phyloP scores from a whole-genome alignment of 2,797 vertebrate genomes.

The Lithobates sylvaticus region DNA sequence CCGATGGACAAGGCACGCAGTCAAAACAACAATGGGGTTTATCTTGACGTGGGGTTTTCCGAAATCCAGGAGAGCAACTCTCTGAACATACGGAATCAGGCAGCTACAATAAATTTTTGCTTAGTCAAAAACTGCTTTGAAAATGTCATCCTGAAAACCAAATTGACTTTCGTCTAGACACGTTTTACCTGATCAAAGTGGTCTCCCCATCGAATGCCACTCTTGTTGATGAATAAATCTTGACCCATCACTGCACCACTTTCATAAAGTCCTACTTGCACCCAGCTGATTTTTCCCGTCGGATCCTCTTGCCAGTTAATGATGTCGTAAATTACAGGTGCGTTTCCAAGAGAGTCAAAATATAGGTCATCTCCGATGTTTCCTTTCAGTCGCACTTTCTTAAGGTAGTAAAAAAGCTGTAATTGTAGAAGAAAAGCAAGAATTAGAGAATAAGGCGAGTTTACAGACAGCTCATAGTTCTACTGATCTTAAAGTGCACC shows the following conservation, averaged over 20 bases:
- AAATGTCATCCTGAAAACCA: neutral
- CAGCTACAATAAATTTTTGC: conserved; percentile 61
- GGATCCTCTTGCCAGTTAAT: conserved; percentile 44
- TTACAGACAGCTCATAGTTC: no score
- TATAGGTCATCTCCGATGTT: conserved; percentile 52
- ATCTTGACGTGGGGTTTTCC: conserved; percentile 69
- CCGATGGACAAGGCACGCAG: conserved; percentile 76
- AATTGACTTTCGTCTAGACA: neutral
- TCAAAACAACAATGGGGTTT: conserved; percentile 77
- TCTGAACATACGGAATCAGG: conserved; percentile 76
- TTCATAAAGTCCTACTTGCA: conserved; percentile 45
- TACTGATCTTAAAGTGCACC: no score
- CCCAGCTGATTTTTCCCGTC: neutral
- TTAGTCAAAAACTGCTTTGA: neutral
- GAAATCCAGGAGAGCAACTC: conserved; percentile 73
- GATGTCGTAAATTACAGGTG: conserved; percentile 49
- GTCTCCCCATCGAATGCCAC: conserved; percentile 45
- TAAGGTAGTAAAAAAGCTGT: conserved; percentile 39
- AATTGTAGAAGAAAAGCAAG: neutral
- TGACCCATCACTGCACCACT: conserved; percentile 3
- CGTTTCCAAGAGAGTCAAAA: conserved; percentile 55
- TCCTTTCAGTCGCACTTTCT: conserved; percentile 42
- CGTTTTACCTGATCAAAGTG: conserved; percentile 23
- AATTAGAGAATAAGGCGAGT: neutral
- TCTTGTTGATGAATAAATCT: conserved; percentile 42